These are phyloP conservation scores for Petrophora chlorosata DNA, from an alignment of 2,888 invertebrate species.

Conservation along the genomic window DNA sequence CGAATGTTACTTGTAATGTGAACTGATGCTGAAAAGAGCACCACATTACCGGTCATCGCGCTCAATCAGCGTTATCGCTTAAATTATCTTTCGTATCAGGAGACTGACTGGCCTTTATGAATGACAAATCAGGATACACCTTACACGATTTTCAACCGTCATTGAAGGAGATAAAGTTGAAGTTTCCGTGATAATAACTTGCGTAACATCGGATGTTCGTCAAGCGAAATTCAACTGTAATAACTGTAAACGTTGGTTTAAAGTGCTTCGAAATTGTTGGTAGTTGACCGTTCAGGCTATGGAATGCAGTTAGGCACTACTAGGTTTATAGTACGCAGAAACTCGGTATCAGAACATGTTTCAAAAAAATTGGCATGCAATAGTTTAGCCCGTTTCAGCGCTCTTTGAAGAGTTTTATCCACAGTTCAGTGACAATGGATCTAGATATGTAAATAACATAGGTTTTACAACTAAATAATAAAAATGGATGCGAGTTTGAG, in stretches of 20 bases:
- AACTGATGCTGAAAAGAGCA: neutral
- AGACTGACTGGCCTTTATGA: conserved; percentile 19
- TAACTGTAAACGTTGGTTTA: no score
- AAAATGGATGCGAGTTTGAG: no score
- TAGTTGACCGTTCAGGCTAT: conserved; percentile 1
- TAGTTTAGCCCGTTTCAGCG: no score
- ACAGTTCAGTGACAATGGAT: no score
- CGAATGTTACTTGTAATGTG: no score
- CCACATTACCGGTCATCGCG: neutral
- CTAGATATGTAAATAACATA: no score
- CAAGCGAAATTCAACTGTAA: neutral
- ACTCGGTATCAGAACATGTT: neutral
- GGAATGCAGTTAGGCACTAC: conserved; percentile 18
- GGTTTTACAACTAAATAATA: no score
- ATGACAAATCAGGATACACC: conserved; percentile 7
- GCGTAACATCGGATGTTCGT: no score
- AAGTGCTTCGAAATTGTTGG: neutral
- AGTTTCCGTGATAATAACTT: neutral
- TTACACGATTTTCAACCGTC: conserved; percentile 1
- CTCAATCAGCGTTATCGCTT: conserved; percentile 10
- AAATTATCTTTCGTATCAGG: neutral
- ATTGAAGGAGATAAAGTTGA: neutral
- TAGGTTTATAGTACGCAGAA: conserved; percentile 7
- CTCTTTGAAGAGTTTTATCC: no score
- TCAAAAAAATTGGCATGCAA: no score